A percentile compares a stretch with the other conserved stretches of the same genome.
These are phyloP conservation scores for Synanthedon andrenaeformis DNA, from an alignment of 2,888 invertebrate genomes.

Conservation along the genomic window DNA sequence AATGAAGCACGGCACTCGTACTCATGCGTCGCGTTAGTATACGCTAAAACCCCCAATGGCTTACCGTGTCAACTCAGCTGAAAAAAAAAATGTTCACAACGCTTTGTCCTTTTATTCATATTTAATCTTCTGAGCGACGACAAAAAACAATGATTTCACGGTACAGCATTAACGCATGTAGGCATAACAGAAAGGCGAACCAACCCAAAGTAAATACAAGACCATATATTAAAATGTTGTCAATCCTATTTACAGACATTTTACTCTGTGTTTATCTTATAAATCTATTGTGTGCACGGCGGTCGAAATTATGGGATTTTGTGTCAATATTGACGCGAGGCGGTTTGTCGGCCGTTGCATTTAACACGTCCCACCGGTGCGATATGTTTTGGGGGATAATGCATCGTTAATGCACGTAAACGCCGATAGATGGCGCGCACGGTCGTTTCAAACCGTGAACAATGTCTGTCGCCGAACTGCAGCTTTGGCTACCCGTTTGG, in stretches of 20 bases:
- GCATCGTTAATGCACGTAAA: conserved; percentile 16
- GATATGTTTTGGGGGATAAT: conserved; percentile 12
- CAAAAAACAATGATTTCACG: conserved; percentile 70
- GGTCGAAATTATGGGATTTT: conserved; percentile 67
- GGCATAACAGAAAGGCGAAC: conserved; percentile 61
- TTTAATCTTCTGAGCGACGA: conserved; percentile 59
- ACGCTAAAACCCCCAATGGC: conserved; percentile 44
- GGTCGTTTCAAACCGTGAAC: conserved; percentile 4
- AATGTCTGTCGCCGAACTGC: background rate
- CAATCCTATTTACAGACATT: conserved; percentile 68
- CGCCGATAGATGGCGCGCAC: conserved; percentile 39
- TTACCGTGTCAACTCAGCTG: conserved; percentile 45
- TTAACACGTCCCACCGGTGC: conserved; percentile 61
- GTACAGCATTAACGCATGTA: conserved; percentile 67
- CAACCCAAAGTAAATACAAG: conserved; percentile 58
- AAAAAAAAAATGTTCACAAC: conserved; percentile 49
- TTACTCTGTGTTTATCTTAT: conserved; percentile 68
- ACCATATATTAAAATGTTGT: conserved; percentile 70
- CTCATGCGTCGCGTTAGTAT: background rate
- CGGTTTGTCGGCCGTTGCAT: conserved; percentile 58
- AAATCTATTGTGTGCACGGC: conserved; percentile 67
- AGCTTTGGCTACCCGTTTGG: too few species aligned
- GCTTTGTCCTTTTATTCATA: conserved; percentile 65
- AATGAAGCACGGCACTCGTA: background rate
- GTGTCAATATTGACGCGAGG: conserved; percentile 60